These are phyloP conservation scores for Ariolimax columbianus DNA, from an alignment of 2,888 invertebrate genomes.

Conservation along the genomic window DNA sequence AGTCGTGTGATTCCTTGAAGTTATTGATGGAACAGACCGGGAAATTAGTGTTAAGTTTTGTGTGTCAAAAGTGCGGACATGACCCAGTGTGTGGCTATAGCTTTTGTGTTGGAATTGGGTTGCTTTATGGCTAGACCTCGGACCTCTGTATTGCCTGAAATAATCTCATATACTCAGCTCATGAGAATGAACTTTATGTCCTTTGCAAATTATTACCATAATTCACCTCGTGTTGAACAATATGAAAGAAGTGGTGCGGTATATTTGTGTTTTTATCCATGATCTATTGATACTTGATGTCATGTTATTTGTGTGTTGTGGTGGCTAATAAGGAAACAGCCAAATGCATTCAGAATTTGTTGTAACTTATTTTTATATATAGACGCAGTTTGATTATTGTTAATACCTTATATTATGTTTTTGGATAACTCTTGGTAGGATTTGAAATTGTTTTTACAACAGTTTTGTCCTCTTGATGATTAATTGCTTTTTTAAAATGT, in stretches of 20 bases:
- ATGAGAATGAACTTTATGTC: not conserved
- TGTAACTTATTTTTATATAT: not conserved
- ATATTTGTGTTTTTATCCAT: not conserved
- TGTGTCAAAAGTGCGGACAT: not conserved
- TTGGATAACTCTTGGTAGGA: not conserved
- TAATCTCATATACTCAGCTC: conserved; percentile 5
- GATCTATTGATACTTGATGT: not conserved
- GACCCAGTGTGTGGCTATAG: not conserved
- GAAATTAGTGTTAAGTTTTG: not conserved
- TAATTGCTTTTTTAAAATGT: not conserved
- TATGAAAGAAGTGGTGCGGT: not conserved
- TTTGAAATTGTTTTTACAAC: not conserved
- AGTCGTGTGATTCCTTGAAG: not conserved
- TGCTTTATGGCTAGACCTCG: not conserved
- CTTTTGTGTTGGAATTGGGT: not conserved
- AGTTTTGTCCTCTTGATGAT: not conserved
- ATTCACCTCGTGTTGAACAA: not conserved
- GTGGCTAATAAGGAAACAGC: not conserved
- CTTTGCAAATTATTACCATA: conserved; percentile 12
- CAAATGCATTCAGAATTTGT: not conserved
- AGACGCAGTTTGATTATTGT: not conserved
- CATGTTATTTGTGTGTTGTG: not conserved
- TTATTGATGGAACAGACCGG: not conserved
- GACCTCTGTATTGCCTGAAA: not conserved
- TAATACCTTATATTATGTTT: not conserved